phyloP scores from a whole-genome alignment of 1,140 invertebrate genomes.

The Drosophila melanica region DNA sequence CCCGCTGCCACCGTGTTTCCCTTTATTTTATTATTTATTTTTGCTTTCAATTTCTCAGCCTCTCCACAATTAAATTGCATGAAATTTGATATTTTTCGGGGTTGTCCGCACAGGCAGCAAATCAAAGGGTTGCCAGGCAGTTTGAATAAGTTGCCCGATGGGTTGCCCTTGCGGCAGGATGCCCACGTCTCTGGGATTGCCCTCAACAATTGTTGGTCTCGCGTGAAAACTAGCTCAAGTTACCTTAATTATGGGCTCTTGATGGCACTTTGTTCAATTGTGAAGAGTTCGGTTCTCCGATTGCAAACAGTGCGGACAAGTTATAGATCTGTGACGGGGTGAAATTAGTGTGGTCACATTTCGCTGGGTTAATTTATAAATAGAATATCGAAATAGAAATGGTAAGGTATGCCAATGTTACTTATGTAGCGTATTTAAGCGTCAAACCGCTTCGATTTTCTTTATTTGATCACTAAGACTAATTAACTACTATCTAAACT shows the following conservation, averaged over 20 bases:
- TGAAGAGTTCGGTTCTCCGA: constrained; percentile 38
- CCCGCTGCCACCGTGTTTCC: not conserved
- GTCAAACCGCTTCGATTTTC: no score
- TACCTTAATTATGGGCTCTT: constrained; percentile 67
- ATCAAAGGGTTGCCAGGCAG: constrained; percentile 50
- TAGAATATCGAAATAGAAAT: no score
- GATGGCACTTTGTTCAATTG: constrained; percentile 54
- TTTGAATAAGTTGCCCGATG: not conserved
- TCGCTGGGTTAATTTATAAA: not conserved
- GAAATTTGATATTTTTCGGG: constrained; percentile 80
- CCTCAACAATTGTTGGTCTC: constrained; percentile 62
- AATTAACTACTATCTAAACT: no score
- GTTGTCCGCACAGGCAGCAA: constrained; percentile 52
- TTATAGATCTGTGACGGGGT: constrained; percentile 17
- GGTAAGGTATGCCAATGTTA: no score
- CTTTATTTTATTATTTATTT: constrained; percentile 17
- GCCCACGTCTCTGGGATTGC: constrained; percentile 4
- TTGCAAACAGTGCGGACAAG: constrained; percentile 3
- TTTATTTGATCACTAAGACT: no score
- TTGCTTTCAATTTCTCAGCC: constrained; percentile 44
- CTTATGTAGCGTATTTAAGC: no score
- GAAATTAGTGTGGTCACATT: not conserved
- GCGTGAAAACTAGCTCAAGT: constrained; percentile 73
- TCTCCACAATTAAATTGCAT: constrained; percentile 79
- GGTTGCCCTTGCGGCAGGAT: constrained; percentile 10